Evolutionary conservation across 2,113 vertebrate genomes (phyloP).

Genomic region (Hemiscyllium ocellatum): DNA sequence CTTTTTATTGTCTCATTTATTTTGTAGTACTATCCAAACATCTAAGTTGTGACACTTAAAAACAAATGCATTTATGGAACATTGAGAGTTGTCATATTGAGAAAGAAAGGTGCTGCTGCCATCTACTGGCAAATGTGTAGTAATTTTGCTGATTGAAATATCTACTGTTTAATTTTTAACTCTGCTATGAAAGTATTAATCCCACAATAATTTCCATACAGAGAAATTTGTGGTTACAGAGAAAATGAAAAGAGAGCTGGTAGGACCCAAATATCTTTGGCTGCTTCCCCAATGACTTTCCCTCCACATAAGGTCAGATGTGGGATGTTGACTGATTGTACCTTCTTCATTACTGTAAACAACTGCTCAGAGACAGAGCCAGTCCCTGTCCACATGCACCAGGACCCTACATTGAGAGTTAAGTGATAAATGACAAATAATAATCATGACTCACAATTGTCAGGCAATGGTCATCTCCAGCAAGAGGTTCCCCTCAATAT

Average conservation of each 20-base stretch:
- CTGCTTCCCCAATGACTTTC: neutral
- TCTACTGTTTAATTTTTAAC: neutral
- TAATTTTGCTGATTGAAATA: neutral
- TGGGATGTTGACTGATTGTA: neutral
- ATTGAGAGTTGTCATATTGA: neutral
- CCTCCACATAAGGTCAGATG: neutral
- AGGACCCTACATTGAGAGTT: neutral
- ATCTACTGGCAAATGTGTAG: slow-evolving; percentile 8
- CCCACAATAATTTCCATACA: neutral
- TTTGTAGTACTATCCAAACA: neutral
- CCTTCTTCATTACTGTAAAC: neutral
- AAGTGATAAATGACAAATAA: too few species aligned
- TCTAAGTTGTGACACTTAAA: neutral
- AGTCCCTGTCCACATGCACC: neutral
- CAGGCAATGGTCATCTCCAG: neutral
- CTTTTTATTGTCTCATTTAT: neutral
- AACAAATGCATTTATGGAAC: neutral
- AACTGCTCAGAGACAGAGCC: neutral
- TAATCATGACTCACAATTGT: neutral
- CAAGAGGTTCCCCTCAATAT: neutral
- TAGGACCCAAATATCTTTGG: neutral
- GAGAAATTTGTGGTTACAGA: too few species aligned
- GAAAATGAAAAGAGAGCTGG: neutral
- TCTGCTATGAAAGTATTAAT: neutral
- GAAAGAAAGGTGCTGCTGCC: slow-evolving; percentile 22